A percentile compares a stretch with the other conserved stretches of the same genome.
Evolutionary conservation across 2,888 invertebrate genomes (phyloP).

Genomic region (Chloroclystis v-ata): DNA sequence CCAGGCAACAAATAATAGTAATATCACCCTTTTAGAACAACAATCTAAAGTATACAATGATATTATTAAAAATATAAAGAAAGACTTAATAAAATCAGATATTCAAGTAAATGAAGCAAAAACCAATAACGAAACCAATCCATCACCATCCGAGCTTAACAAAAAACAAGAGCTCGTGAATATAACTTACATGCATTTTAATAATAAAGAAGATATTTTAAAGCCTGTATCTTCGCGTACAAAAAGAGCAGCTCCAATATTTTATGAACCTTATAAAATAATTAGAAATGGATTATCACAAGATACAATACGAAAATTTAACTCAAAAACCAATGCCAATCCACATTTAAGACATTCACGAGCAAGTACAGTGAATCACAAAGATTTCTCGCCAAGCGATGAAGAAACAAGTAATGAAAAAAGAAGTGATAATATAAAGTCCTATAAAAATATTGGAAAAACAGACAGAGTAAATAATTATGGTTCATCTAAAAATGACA

Average conservation of each 20-base stretch:
- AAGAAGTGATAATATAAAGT: slow-evolving; percentile 39
- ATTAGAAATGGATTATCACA: slow-evolving; percentile 59
- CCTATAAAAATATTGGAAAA: slow-evolving; percentile 62
- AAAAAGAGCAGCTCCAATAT: slow-evolving; percentile 56
- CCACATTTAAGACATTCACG: slow-evolving; percentile 68
- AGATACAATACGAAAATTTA: slow-evolving; percentile 66
- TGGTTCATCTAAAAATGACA: slow-evolving; percentile 30
- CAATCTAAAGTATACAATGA: slow-evolving; percentile 67
- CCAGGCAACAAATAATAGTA: too few relatives aligned
- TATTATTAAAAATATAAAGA: slow-evolving; percentile 65
- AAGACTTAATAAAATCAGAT: slow-evolving; percentile 18
- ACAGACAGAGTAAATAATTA: slow-evolving; percentile 47
- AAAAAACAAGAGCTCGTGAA: slow-evolving; percentile 21
- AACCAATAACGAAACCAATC: neutral
- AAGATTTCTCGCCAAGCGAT: slow-evolving; percentile 42
- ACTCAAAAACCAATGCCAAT: slow-evolving; percentile 57
- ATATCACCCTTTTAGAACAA: slow-evolving; percentile 19
- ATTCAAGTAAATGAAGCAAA: slow-evolving; percentile 5
- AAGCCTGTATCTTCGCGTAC: slow-evolving; percentile 36
- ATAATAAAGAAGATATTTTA: slow-evolving; percentile 42
- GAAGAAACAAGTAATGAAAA: slow-evolving; percentile 46
- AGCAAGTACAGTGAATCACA: slow-evolving; percentile 57
- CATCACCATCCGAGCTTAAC: slow-evolving; percentile 10
- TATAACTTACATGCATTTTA: slow-evolving; percentile 33
- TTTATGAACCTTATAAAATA: slow-evolving; percentile 72